Conservation (phyloP, 2,888 invertebrate genomes). For the Chalcis sispes region DNA sequence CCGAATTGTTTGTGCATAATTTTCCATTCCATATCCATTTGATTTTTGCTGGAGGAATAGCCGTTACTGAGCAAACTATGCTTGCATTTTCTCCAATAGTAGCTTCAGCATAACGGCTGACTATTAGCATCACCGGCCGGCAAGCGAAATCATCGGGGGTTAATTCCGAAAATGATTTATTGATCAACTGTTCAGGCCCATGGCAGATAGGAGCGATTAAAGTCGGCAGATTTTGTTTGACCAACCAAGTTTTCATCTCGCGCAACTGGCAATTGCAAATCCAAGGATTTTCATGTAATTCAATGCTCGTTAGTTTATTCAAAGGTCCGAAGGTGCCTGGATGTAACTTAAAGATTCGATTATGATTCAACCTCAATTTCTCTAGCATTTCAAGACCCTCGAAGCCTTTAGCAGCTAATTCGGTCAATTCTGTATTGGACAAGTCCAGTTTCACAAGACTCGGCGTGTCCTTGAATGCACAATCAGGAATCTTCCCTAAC, state of each 20-base stretch:
- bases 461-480: constrained; percentile 85
- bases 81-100: constrained; percentile 91
- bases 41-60: constrained; percentile 87
- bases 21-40: constrained; percentile 93
- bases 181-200: constrained; percentile 83
- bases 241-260: constrained; percentile 89
- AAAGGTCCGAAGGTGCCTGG: constrained; percentile 85
- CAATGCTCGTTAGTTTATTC: constrained; percentile 86
- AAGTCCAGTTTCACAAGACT: constrained; percentile 90
- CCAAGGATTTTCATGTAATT: constrained; percentile 93
- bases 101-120: constrained; percentile 86
- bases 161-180: constrained; percentile 86
- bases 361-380: constrained; percentile 88
- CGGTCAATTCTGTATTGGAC: constrained; percentile 88
- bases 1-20: constrained; percentile 85
- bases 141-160: constrained; percentile 91
- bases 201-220: constrained; percentile 88
- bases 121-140: constrained; percentile 86
- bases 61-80: constrained; percentile 87
- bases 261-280: constrained; percentile 90
- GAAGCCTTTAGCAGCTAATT: constrained; percentile 87
- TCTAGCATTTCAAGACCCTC: constrained; percentile 86
- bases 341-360: constrained; percentile 85
- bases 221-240: constrained; percentile 85
- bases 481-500: constrained; percentile 85